Evolutionary conservation across 1,140 invertebrate species (phyloP).

Genomic region (Drosophila bifasciata): DNA sequence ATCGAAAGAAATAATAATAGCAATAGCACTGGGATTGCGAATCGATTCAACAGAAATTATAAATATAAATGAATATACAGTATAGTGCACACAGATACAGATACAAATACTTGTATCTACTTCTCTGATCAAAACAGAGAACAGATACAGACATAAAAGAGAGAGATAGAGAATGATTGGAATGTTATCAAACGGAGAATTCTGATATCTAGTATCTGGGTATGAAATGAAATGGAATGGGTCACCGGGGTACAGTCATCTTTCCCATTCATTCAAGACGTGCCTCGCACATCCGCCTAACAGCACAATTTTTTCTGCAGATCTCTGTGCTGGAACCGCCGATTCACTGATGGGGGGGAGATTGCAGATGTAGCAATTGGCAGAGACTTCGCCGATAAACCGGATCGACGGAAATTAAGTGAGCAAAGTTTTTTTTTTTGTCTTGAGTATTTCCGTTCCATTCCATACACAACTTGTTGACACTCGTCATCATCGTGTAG

Average conservation of each 20-base stretch:
- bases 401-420: conserved; percentile 60
- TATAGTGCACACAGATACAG: no score
- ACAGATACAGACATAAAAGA: no score
- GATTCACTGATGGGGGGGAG: no score
- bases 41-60: conserved; percentile 52
- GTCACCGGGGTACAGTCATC: conserved; percentile 9
- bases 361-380: no score
- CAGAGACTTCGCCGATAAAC: conserved; percentile 32
- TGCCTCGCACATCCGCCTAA: conserved; percentile 14
- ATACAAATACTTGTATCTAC: no score
- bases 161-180: not conserved
- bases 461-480: conserved; percentile 36
- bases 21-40: conserved; percentile 37
- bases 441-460: conserved; percentile 39
- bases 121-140: no score
- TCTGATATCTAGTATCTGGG: not conserved
- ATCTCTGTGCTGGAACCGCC: no score
- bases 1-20: not conserved
- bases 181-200: conserved; percentile 22
- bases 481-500: conserved; percentile 11
- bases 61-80: conserved; percentile 21
- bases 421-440: conserved; percentile 10
- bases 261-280: not conserved
- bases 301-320: no score
- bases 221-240: not conserved